These are phyloP conservation scores for Acridotheres tristis DNA, from an alignment of 2,797 vertebrate genomes.

Conservation along the genomic window DNA sequence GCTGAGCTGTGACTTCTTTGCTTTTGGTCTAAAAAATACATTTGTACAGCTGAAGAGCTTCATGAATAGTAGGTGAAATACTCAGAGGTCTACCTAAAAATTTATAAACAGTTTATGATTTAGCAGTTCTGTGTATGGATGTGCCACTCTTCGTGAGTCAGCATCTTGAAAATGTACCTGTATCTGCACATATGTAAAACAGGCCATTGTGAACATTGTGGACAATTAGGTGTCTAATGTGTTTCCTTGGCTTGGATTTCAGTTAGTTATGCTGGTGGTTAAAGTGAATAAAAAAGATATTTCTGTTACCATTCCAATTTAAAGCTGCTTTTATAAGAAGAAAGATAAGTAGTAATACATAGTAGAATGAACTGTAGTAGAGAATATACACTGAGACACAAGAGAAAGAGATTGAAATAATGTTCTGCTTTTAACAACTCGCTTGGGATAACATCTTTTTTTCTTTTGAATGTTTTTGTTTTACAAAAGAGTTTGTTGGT, in stretches of 20 bases:
- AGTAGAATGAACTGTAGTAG: not conserved
- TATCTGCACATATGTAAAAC: not conserved
- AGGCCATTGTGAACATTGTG: not conserved
- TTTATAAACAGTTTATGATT: not conserved
- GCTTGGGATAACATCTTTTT: not conserved
- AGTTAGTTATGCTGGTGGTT: not conserved
- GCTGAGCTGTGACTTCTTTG: not conserved
- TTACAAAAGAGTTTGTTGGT: slow-evolving; percentile 77
- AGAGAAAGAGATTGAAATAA: not conserved
- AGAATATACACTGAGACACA: not conserved
- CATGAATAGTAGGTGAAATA: not conserved
- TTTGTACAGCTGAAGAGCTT: not conserved
- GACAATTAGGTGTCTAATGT: not conserved
- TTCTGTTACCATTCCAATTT: not conserved
- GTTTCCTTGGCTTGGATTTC: not conserved
- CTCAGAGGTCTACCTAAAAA: not conserved
- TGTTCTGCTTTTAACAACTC: not conserved
- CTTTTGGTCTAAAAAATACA: not conserved
- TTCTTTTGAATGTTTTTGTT: not conserved
- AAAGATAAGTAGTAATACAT: not conserved
- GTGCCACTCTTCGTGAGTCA: not conserved
- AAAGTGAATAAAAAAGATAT: not conserved
- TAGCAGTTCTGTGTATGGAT: not conserved
- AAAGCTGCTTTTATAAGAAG: not conserved
- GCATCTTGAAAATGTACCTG: not conserved